These are phyloP conservation scores for Rhopalosiphum padi DNA, from an alignment of 1,140 invertebrate species.

Conservation along the genomic window DNA sequence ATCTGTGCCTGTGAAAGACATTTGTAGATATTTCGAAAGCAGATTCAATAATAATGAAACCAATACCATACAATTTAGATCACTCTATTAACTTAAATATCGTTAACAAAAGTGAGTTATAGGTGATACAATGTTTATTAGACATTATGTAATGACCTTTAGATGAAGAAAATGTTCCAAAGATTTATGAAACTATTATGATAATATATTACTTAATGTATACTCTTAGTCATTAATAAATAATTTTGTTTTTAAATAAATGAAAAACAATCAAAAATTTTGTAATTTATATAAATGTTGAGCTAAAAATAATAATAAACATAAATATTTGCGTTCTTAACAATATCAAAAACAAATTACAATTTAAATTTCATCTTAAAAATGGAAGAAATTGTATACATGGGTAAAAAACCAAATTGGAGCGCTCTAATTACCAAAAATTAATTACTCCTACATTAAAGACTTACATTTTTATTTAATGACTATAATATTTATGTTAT, in stretches of 20 bases:
- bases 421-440: neutral
- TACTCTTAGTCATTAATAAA: constrained; percentile 54
- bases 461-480: neutral
- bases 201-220: constrained; percentile 46
- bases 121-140: neutral
- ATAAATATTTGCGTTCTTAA: constrained; percentile 2
- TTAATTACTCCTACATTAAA: constrained; percentile 2
- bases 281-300: constrained; percentile 41
- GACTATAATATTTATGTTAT: neutral
- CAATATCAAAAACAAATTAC: constrained; percentile 32
- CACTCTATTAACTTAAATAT: constrained; percentile 22
- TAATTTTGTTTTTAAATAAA: constrained; percentile 32
- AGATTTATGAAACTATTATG: constrained; percentile 45
- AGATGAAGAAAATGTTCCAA: constrained; percentile 34
- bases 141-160: neutral
- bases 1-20: constrained; percentile 67
- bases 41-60: constrained; percentile 55
- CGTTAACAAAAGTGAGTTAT: neutral
- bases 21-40: constrained; percentile 71
- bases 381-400: constrained; percentile 30
- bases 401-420: neutral
- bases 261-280: constrained; percentile 2
- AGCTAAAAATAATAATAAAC: constrained; percentile 49
- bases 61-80: constrained; percentile 26
- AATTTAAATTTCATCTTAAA: neutral